Conservation (phyloP, 2,113 vertebrate species). For the Martes martes region DNA sequence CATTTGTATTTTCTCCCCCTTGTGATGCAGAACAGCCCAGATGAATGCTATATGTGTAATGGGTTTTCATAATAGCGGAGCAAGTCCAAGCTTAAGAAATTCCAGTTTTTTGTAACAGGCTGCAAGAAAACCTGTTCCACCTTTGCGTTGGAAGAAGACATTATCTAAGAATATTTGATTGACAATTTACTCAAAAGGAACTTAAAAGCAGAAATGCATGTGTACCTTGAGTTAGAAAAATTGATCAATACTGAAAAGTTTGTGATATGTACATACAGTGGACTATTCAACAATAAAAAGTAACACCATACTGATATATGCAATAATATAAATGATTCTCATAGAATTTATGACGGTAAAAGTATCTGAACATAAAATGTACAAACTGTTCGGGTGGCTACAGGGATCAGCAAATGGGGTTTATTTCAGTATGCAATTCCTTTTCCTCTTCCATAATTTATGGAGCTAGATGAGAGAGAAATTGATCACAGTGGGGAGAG, state of each 20-base stretch:
- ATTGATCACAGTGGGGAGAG: background rate
- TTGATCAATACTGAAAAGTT: background rate
- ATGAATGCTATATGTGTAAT: background rate
- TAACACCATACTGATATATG: background rate
- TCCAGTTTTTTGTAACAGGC: background rate
- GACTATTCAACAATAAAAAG: background rate
- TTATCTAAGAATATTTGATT: background rate
- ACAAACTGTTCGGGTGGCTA: background rate
- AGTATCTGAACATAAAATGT: background rate
- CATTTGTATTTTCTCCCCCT: background rate
- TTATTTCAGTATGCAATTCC: background rate
- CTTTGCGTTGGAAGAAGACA: background rate
- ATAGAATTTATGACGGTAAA: background rate
- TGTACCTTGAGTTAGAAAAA: background rate
- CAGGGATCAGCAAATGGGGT: background rate
- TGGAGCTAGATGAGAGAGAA: background rate
- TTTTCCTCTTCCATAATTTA: background rate
- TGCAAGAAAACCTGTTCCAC: background rate
- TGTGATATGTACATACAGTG: background rate
- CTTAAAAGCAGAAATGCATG: background rate
- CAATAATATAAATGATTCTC: background rate
- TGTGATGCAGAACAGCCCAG: background rate
- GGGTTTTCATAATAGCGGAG: background rate
- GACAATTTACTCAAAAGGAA: background rate
- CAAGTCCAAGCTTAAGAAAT: background rate